Conservation (phyloP, 2,888 invertebrate genomes). For the Petrolisthes cinctipes region DNA sequence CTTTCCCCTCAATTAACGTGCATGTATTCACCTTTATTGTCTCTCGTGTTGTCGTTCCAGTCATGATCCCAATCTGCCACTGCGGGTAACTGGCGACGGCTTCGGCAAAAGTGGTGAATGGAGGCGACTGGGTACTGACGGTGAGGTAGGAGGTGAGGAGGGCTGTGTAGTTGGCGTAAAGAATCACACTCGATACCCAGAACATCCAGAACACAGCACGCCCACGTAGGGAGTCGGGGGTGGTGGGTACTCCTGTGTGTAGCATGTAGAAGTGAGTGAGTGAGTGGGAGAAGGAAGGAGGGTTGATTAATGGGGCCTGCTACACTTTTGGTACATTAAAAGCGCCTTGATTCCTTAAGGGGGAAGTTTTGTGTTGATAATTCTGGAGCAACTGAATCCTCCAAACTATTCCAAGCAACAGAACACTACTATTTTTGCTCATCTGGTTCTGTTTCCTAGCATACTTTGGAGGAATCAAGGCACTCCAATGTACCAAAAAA, state of each 20-base stretch:
- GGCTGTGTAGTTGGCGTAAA: slow-evolving; percentile 60
- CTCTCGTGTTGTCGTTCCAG: slow-evolving; percentile 34
- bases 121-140: slow-evolving; percentile 31
- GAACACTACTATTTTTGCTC: too few species aligned
- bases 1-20: too few species aligned
- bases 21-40: background rate
- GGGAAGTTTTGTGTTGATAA: too few species aligned
- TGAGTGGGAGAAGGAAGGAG: background rate
- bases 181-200: slow-evolving; percentile 54
- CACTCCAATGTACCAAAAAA: too few species aligned
- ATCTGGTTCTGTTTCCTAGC: too few species aligned
- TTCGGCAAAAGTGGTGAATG: slow-evolving; percentile 40
- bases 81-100: slow-evolving; percentile 27
- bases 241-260: background rate
- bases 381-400: too few species aligned
- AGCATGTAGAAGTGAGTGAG: background rate
- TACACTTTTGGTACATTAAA: too few species aligned
- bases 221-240: slow-evolving; percentile 6
- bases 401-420: too few species aligned
- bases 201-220: slow-evolving; percentile 49
- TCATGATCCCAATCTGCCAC: slow-evolving; percentile 50
- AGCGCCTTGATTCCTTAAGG: too few species aligned
- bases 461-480: too few species aligned
- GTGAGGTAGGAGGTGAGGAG: slow-evolving; percentile 61
- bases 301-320: background rate